These are phyloP conservation scores for Hypomesus transpacificus DNA, from an alignment of 2,113 vertebrate genomes.

Conservation along the genomic window DNA sequence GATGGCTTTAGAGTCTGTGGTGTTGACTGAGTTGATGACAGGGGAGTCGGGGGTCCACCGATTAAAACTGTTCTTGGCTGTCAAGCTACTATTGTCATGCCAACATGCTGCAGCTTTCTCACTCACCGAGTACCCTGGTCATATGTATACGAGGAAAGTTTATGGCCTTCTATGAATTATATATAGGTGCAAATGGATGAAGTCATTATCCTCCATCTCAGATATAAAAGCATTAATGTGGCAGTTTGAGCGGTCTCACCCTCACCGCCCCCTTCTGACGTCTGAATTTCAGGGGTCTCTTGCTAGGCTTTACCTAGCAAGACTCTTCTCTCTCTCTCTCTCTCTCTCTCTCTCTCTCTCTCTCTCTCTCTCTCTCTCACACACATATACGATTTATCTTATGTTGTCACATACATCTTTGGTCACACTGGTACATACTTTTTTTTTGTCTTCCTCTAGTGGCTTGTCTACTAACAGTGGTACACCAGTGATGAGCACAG, in stretches of 20 bases:
- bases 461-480: slow-evolving; percentile 47
- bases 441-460: slow-evolving; percentile 51
- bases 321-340: not conserved
- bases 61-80: slow-evolving; percentile 60
- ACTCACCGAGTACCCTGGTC: slow-evolving; percentile 32
- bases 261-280: slow-evolving; percentile 12
- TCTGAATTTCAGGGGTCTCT: slow-evolving; percentile 28
- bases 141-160: slow-evolving; percentile 54
- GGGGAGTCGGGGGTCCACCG: slow-evolving; percentile 48
- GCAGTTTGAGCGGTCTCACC: slow-evolving; percentile 28
- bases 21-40: slow-evolving; percentile 64
- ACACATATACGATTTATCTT: slow-evolving; percentile 10
- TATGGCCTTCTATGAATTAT: slow-evolving; percentile 63
- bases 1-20: slow-evolving; percentile 60
- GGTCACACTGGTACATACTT: not conserved
- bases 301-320: slow-evolving; percentile 7
- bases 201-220: slow-evolving; percentile 62
- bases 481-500: not conserved
- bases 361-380: not conserved
- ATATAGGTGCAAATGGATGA: slow-evolving; percentile 67
- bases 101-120: slow-evolving; percentile 51
- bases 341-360: not conserved
- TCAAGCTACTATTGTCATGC: slow-evolving; percentile 47
- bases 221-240: slow-evolving; percentile 58
- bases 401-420: not conserved